Conservation (phyloP, 2,888 invertebrate genomes). For the Helleia helle region DNA sequence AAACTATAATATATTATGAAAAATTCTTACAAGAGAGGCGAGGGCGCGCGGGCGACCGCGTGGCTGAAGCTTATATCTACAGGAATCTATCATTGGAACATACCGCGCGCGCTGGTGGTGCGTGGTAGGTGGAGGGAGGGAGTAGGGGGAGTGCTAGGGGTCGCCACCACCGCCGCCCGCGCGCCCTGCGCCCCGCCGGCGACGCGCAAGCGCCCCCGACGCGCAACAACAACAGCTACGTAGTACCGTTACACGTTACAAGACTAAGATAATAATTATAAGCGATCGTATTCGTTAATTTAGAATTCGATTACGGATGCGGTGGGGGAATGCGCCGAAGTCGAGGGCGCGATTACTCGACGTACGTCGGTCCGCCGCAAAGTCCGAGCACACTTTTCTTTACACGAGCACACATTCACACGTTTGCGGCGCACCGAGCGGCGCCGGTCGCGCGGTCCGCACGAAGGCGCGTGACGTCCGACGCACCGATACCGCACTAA, state of each 20-base stretch:
- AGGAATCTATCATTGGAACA: constrained; percentile 19
- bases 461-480: constrained; percentile 20
- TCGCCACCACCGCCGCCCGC: constrained; percentile 18
- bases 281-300: constrained; percentile 56
- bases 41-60: constrained; percentile 40
- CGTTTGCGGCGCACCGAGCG: constrained; percentile 22
- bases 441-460: constrained; percentile 17
- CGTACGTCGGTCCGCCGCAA: constrained; percentile 26
- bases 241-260: constrained; percentile 57
- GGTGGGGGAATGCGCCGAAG: constrained; percentile 32
- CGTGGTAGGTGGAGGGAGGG: too few relatives aligned
- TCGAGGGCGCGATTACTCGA: too few relatives aligned
- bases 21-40: constrained; percentile 57
- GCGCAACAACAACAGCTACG: constrained; percentile 53
- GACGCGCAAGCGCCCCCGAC: constrained; percentile 25
- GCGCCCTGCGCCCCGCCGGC: constrained; percentile 22
- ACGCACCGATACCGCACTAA: constrained; percentile 24
- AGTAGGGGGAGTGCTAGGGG: too few relatives aligned
- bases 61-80: constrained; percentile 22
- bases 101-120: too few relatives aligned
- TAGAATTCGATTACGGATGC: constrained; percentile 49
- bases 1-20: constrained; percentile 70
- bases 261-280: constrained; percentile 58
- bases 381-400: constrained; percentile 19
- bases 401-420: constrained; percentile 17